Evolutionary conservation across 2,888 invertebrate species (phyloP), one percentile per base, ranked within the genome.

Genomic region (Sinhomidia bicolor): DNA sequence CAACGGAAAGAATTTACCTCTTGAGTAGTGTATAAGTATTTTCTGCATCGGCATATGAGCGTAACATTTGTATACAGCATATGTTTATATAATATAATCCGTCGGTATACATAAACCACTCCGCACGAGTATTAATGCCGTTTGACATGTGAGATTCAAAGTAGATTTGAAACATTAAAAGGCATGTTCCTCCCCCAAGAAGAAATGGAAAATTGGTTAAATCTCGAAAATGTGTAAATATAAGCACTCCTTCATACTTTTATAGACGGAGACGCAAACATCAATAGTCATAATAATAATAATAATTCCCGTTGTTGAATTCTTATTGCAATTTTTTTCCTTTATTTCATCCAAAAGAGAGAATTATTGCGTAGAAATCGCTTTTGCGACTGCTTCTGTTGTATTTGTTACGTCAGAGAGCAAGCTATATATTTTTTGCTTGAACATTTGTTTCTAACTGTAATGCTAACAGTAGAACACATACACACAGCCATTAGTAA

Each of bases 111-210:
- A 74, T 41, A 78, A 78, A 62, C 80, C 80, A 41, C 41, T 80
- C 44, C 20, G 57, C n/a, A n/a, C 78, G 41, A 68, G 65, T 32
- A 79, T 88, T 88, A 88, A 88, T 88, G 84, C 36, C 74, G 47
- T 79, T 84, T 84, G 88, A 84, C 88, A 88, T 88, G 88, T 80
- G 88, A 88, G 88, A 88, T 88, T 84, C 23, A 80, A 80, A 84
- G 84, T 47, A 84, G 88, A 88, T 88, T 88, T 88, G 57, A 32
- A 84, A 84, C 84, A 88, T 84, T 68, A 88, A 88, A 83, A 71
- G 71, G 71, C 78, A 78, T 78, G 78, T 78, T 57, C 32, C 23
- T 71, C 26, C 62, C 47, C 65, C 36, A 5, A 68, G 32, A 81
- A 36, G 36, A 79, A 54, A 79, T 2, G n/a, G 44, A 65, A 47